phyloP scores from a whole-genome alignment of 2,797 vertebrate species.

The Sphenopsis melanotis region DNA sequence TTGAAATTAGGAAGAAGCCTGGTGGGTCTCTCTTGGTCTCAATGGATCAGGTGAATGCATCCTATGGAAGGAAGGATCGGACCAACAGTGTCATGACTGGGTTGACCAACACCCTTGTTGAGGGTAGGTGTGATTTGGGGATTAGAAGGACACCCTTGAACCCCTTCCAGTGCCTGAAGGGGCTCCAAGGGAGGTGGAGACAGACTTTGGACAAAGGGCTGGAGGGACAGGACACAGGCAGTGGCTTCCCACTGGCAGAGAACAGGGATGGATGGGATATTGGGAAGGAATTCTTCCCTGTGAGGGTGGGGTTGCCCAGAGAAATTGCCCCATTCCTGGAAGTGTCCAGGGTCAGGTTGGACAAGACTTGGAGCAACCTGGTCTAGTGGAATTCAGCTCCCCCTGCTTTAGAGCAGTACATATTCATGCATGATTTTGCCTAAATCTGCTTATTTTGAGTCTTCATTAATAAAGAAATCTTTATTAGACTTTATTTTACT shows the following conservation, averaged over 20 bases:
- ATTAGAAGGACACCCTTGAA: no score
- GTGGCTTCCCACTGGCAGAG: background rate
- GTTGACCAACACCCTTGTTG: constrained; percentile 92
- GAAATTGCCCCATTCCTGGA: background rate
- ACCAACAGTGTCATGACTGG: constrained; percentile 96
- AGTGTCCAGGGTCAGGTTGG: background rate
- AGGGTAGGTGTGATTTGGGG: constrained; percentile 78
- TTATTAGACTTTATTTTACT: background rate
- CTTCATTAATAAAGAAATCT: background rate
- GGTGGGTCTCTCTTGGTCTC: constrained; percentile 96
- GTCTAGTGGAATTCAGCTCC: background rate
- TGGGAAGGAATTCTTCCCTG: background rate
- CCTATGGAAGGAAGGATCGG: constrained; percentile 91
- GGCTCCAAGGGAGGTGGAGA: background rate
- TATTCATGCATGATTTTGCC: background rate
- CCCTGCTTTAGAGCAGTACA: background rate
- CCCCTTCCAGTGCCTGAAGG: background rate
- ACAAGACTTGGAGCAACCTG: background rate
- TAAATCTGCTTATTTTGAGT: background rate
- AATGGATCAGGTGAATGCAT: constrained; percentile 94
- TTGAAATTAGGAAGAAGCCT: constrained; percentile 93
- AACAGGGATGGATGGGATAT: rapidly evolving
- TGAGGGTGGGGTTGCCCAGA: background rate
- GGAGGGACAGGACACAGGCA: background rate
- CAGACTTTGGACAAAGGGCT: background rate